phyloP scores from a whole-genome alignment of 1,140 invertebrate species.

The Drosophila parvula region DNA sequence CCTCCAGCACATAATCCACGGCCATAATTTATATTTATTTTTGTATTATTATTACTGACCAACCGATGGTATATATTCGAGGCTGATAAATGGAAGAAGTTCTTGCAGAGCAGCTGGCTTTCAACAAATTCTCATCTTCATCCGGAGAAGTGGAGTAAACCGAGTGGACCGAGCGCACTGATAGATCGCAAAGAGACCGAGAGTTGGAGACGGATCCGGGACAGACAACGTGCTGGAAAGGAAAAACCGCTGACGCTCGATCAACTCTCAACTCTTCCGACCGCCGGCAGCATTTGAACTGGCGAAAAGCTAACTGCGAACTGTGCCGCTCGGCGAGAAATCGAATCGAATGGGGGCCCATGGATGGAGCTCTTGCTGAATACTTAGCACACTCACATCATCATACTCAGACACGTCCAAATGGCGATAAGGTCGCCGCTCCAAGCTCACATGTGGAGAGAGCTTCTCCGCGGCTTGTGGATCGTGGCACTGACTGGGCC shows the following conservation, averaged over 20 bases:
- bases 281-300: slow-evolving; percentile 70
- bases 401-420: slow-evolving; percentile 17
- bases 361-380: slow-evolving; percentile 36
- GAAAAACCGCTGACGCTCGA: slow-evolving; percentile 16
- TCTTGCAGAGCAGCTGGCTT: background rate
- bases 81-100: slow-evolving; percentile 1
- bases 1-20: slow-evolving; percentile 87
- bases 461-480: slow-evolving; percentile 22
- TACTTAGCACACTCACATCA: slow-evolving; percentile 47
- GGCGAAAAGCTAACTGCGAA: slow-evolving; percentile 74
- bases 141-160: slow-evolving; percentile 7
- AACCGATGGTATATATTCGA: background rate
- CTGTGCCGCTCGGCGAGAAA: slow-evolving; percentile 50
- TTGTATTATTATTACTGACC: background rate
- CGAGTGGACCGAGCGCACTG: slow-evolving; percentile 9
- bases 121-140: slow-evolving; percentile 37
- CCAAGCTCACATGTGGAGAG: slow-evolving; percentile 40
- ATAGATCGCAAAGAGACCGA: slow-evolving; percentile 12
- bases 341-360: slow-evolving; percentile 36
- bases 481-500: slow-evolving; percentile 20
- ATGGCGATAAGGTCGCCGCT: slow-evolving; percentile 55
- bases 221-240: slow-evolving; percentile 32
- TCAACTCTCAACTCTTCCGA: slow-evolving; percentile 59
- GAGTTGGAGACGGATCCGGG: background rate
- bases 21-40: slow-evolving; percentile 84